A percentile compares a stretch with the other conserved stretches of the same genome.
Evolutionary conservation across 2,113 vertebrate species (phyloP).

Genomic region (Phasianus colchicus): DNA sequence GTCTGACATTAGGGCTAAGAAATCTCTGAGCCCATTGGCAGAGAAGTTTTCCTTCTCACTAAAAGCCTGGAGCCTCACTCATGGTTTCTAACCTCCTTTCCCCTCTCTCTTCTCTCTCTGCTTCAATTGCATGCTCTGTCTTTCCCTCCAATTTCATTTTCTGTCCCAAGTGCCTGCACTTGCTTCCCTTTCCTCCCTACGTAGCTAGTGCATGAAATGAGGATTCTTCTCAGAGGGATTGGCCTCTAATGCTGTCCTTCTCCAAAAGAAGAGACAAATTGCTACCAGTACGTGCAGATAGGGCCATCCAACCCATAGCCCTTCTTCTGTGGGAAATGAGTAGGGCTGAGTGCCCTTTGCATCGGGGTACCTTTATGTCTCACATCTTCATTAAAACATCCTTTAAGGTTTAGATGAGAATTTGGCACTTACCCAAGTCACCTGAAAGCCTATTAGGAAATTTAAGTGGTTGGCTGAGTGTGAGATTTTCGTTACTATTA

Average conservation of each 20-base stretch:
- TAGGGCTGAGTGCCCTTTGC: background rate
- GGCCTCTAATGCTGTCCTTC: background rate
- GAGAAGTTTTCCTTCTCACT: background rate
- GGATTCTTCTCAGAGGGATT: background rate
- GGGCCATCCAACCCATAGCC: background rate
- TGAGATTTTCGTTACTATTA: background rate
- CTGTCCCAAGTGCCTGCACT: background rate
- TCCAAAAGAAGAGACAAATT: background rate
- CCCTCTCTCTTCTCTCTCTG: background rate
- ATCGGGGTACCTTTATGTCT: background rate
- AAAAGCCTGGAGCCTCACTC: slow-evolving; percentile 11
- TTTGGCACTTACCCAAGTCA: background rate
- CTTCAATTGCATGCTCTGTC: background rate
- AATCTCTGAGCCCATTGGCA: background rate
- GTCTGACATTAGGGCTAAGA: background rate
- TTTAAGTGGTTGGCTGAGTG: background rate
- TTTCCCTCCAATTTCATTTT: background rate
- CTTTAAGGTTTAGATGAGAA: background rate
- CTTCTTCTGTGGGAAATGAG: background rate
- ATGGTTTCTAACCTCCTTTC: background rate
- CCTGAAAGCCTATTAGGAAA: background rate
- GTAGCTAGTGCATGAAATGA: accelerated
- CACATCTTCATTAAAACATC: background rate
- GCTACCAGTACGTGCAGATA: background rate
- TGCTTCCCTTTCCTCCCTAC: background rate